Percentiles rank a stretch among this genome's conserved stretches.
phyloP scores from a whole-genome alignment of 2,797 vertebrate genomes.

The Lepus townsendii region DNA sequence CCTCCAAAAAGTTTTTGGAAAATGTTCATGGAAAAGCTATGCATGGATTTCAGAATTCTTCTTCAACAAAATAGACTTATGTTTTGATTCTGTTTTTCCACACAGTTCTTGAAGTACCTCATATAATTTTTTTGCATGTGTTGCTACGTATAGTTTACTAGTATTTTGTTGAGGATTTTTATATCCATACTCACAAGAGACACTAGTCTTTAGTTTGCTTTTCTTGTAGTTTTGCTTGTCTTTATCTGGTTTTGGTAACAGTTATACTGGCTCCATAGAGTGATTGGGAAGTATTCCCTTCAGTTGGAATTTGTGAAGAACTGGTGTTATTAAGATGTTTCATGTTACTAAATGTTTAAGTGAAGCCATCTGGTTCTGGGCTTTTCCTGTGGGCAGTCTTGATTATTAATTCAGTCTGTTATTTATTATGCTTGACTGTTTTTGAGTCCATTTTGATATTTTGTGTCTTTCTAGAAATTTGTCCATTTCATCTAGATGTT shows the following conservation, averaged over 20 bases:
- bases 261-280: not conserved
- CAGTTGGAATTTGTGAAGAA: slow-evolving; percentile 27
- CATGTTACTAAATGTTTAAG: not conserved
- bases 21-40: no score
- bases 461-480: slow-evolving; percentile 20
- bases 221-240: not conserved
- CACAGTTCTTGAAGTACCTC: no score
- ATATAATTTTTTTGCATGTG: not conserved
- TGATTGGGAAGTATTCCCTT: slow-evolving; percentile 26
- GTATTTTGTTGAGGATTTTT: slow-evolving; percentile 24
- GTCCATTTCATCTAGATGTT: not conserved
- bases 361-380: not conserved
- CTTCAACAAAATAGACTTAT: no score
- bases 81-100: no score
- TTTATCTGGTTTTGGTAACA: slow-evolving; percentile 1
- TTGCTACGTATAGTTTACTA: slow-evolving; percentile 26
- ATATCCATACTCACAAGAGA: not conserved
- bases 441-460: slow-evolving; percentile 40
- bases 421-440: not conserved
- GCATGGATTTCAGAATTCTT: no score
- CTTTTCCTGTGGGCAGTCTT: not conserved
- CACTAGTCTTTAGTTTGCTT: not conserved
- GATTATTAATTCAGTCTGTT: not conserved
- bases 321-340: slow-evolving; percentile 33
- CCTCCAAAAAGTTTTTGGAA: no score